Base-by-base conservation (phyloP, 2,888 invertebrate genomes). In the Hybos culiciformis region DNA sequence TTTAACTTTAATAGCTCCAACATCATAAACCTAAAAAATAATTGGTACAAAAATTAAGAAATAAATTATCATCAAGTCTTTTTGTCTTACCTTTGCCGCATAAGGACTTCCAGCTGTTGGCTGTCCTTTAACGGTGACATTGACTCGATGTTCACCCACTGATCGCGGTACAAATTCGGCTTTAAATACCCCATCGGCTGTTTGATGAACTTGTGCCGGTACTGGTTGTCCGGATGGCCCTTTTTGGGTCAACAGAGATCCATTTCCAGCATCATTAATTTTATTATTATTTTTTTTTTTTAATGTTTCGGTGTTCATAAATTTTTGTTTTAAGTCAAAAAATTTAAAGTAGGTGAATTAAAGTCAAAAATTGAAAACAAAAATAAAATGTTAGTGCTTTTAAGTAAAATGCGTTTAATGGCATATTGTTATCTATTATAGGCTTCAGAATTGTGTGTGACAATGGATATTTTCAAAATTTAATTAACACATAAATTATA, bases 61-160 rank as follows among this genome's bases (percentile, higher is more conserved):
- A 14, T 31, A 18, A 34, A 19, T 32, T 24, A 15, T 33, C 14
- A 26, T 29, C 19, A 36, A n/a, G 26, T 33, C 11, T 38, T n/a
- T 18, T 41, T 12, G n/a, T 19, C 57, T 61, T 48, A 76, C 77
- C 73, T 94, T 92, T 54, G 91, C 84, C 54, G 86, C 83, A 67
- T 93, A 94, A 5, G 94, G 94, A 60, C 91, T 92, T 37, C 93
- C 93, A 18, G 83, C 81, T 47, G 92, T 84, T 11, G 90, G 81
- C 55, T 77, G 67, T 50, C 83, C 81, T 60, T 80, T 83, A 48
- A 88, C 85, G 46, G 80, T 80, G 48, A 93, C 87, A 55, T 86
- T 82, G 48, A 94, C 83, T 47, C 84, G 77, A 66, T 94, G 92
- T 58, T 92, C 90, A 37, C 93, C 93, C 46, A 93, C 92, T 39